Evolutionary conservation across 2,113 vertebrate species (phyloP).

Genomic region (Anarrhichthys ocellatus): DNA sequence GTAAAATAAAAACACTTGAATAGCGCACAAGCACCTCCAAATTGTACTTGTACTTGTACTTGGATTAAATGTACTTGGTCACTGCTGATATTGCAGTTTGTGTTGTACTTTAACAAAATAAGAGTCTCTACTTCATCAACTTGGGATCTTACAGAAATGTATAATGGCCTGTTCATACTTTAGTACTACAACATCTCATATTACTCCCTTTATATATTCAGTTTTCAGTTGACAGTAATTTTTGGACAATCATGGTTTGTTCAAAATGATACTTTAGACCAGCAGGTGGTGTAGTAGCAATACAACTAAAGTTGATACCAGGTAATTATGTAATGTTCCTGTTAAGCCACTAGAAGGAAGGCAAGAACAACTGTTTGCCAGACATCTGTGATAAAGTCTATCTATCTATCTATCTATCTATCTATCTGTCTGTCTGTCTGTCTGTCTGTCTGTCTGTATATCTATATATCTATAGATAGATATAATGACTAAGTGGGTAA

Average conservation of each 20-base stretch:
- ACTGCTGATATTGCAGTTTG: neutral
- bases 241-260: neutral
- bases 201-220: too few species aligned
- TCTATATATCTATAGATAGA: too few species aligned
- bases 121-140: neutral
- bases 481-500: too few species aligned
- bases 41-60: neutral
- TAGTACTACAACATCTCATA: neutral
- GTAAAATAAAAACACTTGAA: neutral
- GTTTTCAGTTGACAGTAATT: neutral
- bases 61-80: neutral
- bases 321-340: neutral
- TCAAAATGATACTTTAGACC: neutral
- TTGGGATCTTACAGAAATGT: neutral
- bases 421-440: neutral
- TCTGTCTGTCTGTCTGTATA: too few species aligned
- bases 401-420: neutral
- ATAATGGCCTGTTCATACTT: neutral
- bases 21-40: neutral
- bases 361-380: neutral
- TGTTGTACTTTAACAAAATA: neutral
- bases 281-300: neutral
- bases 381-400: neutral
- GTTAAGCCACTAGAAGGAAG: slow-evolving; percentile 44
- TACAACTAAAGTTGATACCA: neutral